Evolutionary conservation across 1,140 invertebrate species (phyloP).

Genomic region (Hirudo medicinalis): DNA sequence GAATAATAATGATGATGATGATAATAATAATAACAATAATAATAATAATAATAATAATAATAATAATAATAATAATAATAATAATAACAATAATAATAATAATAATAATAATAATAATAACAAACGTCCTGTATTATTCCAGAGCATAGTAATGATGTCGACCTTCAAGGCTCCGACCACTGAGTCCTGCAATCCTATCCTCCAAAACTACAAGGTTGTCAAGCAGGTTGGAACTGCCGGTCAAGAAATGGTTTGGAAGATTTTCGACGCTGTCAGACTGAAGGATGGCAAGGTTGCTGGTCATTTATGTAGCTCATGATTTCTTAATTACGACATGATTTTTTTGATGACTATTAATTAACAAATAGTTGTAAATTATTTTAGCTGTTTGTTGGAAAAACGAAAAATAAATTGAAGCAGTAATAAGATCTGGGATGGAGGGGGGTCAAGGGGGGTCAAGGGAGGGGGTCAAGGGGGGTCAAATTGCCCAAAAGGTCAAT

Average conservation of each 20-base stretch:
- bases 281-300: conserved; percentile 67
- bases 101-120: conserved; percentile 51
- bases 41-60: background rate
- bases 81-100: background rate
- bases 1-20: background rate
- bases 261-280: conserved; percentile 75
- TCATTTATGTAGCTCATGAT: too few relatives aligned
- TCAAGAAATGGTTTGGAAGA: conserved; percentile 79
- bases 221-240: conserved; percentile 70
- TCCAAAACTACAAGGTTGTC: conserved; percentile 71
- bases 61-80: conserved; percentile 1
- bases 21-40: background rate
- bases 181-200: conserved; percentile 67
- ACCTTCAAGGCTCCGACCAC: conserved; percentile 26
- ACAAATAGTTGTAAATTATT: too few relatives aligned
- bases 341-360: too few relatives aligned
- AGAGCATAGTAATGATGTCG: conserved; percentile 62
- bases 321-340: background rate
- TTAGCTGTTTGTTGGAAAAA: too few relatives aligned
- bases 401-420: too few relatives aligned
- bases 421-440: too few relatives aligned
- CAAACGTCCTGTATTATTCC: conserved; percentile 72
- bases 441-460: too few relatives aligned
- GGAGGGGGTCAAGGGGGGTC: too few relatives aligned
- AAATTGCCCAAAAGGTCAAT: too few relatives aligned